Conservation (phyloP, 2,113 vertebrate genomes). For the Phalacrocorax carbo region DNA sequence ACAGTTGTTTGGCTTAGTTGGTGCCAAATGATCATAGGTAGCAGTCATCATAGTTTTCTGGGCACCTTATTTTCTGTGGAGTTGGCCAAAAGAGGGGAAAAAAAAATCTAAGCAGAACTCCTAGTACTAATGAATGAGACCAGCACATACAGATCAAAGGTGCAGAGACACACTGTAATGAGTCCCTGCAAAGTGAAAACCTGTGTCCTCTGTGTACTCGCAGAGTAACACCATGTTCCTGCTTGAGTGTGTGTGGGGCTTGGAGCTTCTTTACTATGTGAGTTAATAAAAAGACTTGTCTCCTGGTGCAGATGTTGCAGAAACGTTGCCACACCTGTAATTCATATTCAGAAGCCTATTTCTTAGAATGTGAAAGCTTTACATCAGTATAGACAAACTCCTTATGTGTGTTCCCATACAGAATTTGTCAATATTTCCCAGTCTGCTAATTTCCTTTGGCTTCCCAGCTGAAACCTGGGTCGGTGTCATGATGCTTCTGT, state of each 20-base stretch:
- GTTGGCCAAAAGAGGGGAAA: neutral
- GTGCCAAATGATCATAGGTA: neutral
- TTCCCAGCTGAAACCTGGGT: neutral
- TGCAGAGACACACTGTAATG: neutral
- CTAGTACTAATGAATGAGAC: neutral
- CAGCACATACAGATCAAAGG: neutral
- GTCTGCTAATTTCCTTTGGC: neutral
- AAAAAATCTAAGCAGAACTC: neutral
- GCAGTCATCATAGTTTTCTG: neutral
- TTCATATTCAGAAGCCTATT: neutral
- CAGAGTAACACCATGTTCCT: neutral
- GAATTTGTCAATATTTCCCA: neutral
- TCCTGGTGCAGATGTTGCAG: neutral
- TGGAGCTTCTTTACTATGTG: neutral
- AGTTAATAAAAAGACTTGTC: neutral
- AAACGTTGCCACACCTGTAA: neutral
- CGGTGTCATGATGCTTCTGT: fast-evolving
- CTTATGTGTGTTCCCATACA: neutral
- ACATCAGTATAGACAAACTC: neutral
- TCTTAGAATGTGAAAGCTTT: neutral
- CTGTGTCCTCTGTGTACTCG: neutral
- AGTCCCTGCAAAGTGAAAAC: neutral
- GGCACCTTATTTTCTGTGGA: neutral
- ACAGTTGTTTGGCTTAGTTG: neutral
- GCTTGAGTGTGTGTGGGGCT: fast-evolving